Evolutionary conservation across 2,888 invertebrate species (phyloP).

Genomic region (Campopleginae sp.): DNA sequence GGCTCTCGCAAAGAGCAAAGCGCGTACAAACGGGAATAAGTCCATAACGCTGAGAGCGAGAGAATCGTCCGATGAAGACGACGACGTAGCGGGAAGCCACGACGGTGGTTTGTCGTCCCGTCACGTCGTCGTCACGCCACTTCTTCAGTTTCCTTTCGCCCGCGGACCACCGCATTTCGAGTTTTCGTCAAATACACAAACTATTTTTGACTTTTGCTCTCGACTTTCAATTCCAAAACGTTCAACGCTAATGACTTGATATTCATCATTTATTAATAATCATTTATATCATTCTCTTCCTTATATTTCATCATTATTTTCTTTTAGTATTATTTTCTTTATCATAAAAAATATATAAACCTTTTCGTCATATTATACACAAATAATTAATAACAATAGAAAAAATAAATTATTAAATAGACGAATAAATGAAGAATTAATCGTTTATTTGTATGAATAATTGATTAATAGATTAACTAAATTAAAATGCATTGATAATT

Average conservation of each 20-base stretch:
- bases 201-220: neutral
- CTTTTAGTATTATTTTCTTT: too few relatives aligned
- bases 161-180: conserved; percentile 49
- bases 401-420: too few relatives aligned
- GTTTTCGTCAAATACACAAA: neutral
- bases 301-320: neutral
- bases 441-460: too few relatives aligned
- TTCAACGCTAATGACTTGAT: neutral
- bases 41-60: neutral
- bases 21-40: conserved; percentile 5
- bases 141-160: conserved; percentile 70
- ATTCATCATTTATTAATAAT: neutral
- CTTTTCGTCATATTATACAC: too few relatives aligned
- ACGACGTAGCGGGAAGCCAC: conserved; percentile 60
- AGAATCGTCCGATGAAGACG: conserved; percentile 39
- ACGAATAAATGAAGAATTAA: too few relatives aligned
- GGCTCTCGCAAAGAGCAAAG: neutral
- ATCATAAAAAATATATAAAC: too few relatives aligned
- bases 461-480: too few relatives aligned
- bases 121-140: conserved; percentile 74
- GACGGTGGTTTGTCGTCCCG: conserved; percentile 73
- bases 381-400: too few relatives aligned
- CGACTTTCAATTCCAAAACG: neutral
- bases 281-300: neutral
- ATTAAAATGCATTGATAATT: too few relatives aligned